These are phyloP conservation scores for Aphelocoma coerulescens DNA, from an alignment of 2,113 vertebrate genomes.

Conservation along the genomic window DNA sequence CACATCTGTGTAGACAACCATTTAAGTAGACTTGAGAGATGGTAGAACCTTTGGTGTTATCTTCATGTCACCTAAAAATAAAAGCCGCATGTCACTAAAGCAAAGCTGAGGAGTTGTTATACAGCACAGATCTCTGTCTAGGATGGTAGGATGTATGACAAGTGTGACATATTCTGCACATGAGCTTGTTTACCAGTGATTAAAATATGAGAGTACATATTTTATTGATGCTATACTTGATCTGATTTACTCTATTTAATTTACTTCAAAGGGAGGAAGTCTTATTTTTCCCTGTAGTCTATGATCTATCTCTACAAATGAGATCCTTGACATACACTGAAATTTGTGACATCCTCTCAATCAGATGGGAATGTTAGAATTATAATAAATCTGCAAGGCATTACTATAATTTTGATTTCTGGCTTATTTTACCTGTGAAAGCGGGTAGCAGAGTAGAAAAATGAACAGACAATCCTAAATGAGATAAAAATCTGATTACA, in stretches of 20 bases:
- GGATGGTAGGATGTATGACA: background rate
- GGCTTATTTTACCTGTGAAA: background rate
- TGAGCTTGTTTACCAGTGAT: background rate
- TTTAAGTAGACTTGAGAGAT: background rate
- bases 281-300: background rate
- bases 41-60: background rate
- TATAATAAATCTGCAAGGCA: background rate
- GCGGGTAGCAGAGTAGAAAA: background rate
- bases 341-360: background rate
- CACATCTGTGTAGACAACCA: accelerated
- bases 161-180: background rate
- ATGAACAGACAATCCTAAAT: background rate
- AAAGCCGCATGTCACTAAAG: background rate
- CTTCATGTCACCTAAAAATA: background rate
- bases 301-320: background rate
- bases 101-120: background rate
- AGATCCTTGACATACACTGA: background rate
- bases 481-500: constrained; percentile 10
- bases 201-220: background rate
- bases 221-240: background rate
- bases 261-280: background rate
- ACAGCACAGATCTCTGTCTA: background rate
- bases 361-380: background rate
- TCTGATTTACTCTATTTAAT: constrained; percentile 20
- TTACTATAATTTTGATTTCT: background rate